A percentile compares a stretch with the other conserved stretches of the same genome.
Evolutionary conservation across 2,888 invertebrate genomes (phyloP).

Genomic region (Lochmaea capreae): DNA sequence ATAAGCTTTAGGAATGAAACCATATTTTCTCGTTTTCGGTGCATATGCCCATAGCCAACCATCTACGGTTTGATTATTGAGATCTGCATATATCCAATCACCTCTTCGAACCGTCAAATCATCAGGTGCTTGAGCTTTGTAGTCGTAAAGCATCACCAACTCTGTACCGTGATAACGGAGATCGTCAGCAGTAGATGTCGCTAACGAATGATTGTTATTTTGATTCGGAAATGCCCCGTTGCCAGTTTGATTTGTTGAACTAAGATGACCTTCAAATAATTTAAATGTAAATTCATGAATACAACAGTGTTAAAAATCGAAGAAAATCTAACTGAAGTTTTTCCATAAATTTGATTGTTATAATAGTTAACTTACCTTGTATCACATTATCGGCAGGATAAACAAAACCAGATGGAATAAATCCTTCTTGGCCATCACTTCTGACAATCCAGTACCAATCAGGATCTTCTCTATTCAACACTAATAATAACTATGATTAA

Average conservation of each 20-base stretch:
- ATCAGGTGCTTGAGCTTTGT: constrained; percentile 94
- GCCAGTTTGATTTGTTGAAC: constrained; percentile 56
- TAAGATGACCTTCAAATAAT: constrained; percentile 63
- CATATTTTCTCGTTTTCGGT: constrained; percentile 91
- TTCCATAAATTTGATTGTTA: too few relatives aligned
- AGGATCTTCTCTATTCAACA: constrained; percentile 92
- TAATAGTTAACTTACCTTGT: constrained; percentile 65
- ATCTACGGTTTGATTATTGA: constrained; percentile 92
- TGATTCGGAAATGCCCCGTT: constrained; percentile 56
- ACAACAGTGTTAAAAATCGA: too few relatives aligned
- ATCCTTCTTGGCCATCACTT: constrained; percentile 93
- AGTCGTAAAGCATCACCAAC: constrained; percentile 94
- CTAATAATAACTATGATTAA: constrained; percentile 61
- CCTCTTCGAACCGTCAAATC: constrained; percentile 91
- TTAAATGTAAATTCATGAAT: not conserved
- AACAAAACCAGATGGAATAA: constrained; percentile 94
- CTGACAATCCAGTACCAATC: constrained; percentile 98
- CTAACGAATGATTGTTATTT: constrained; percentile 56
- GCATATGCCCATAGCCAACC: constrained; percentile 97
- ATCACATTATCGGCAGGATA: constrained; percentile 89
- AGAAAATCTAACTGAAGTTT: too few relatives aligned
- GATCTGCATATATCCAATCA: constrained; percentile 95
- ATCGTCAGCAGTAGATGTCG: constrained; percentile 69
- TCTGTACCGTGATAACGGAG: constrained; percentile 88
- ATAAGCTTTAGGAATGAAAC: constrained; percentile 95